A percentile compares a stretch with the other conserved stretches of the same genome.
phyloP scores from a whole-genome alignment of 2,888 invertebrate species.

The Portevinia maculata region DNA sequence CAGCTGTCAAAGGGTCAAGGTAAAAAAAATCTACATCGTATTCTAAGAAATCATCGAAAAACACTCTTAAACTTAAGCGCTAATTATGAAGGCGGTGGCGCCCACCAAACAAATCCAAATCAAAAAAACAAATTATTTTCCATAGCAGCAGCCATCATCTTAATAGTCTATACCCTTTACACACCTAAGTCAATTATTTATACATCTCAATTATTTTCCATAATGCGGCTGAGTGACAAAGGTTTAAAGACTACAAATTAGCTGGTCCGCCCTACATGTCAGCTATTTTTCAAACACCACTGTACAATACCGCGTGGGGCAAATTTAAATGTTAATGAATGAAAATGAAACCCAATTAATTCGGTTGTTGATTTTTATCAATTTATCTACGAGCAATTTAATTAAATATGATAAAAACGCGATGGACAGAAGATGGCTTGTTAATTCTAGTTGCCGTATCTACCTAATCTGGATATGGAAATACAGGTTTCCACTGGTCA shows the following conservation, averaged over 20 bases:
- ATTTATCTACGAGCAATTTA: conserved; percentile 42
- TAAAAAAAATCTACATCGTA: no score
- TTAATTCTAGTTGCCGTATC: background rate
- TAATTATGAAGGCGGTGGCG: no score
- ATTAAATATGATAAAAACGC: conserved; percentile 41
- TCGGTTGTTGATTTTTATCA: conserved; percentile 45
- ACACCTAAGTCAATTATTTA: background rate
- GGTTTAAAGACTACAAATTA: conserved; percentile 2
- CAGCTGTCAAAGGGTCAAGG: no score
- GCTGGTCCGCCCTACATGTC: background rate
- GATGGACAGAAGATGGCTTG: conserved; percentile 20
- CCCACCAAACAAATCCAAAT: background rate
- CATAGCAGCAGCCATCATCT: background rate
- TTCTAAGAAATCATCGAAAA: no score
- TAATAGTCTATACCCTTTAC: background rate
- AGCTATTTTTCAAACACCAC: background rate
- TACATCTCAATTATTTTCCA: background rate
- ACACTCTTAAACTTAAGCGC: no score
- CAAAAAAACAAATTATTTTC: background rate
- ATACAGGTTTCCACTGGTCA: conserved; percentile 44
- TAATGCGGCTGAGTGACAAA: background rate
- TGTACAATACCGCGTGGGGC: conserved; percentile 1
- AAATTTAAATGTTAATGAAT: conserved; percentile 63
- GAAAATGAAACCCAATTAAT: conserved; percentile 48
- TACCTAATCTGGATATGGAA: conserved; percentile 7